Base-by-base conservation (phyloP, 2,888 invertebrate species). In the Cheilosia vulpina region DNA sequence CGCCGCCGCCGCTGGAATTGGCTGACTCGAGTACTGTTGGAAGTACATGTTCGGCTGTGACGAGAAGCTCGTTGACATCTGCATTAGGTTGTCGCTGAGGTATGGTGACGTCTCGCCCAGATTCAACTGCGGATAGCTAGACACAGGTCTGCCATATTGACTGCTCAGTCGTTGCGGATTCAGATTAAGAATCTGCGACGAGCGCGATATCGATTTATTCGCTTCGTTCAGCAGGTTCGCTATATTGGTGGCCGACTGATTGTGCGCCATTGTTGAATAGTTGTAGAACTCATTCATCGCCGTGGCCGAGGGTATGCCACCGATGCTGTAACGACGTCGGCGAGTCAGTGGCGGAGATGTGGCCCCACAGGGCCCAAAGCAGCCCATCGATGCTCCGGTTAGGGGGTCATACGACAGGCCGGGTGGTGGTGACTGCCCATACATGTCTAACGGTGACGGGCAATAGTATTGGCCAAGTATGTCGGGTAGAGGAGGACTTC, bases 11-110 rank as follows among this genome's bases (percentile, higher is more conserved):
- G 88, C 78, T 60, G 77, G 63, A 55, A 72, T 71, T 55, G 87
- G 79, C 68, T 87, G 88, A 63, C 89, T 89, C 55, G 89, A 87
- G 69, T 89, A 89, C 87, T 90, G 91, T 88, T 92, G 92, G 88
- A 92, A 91, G 88, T 92, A 92, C 90, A 92, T 92, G 68, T 92
- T 92, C 60, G 92, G 92, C 81, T 92, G 92, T 82, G 92, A 92
- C 87, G 92, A 92, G 89, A 92, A 92, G 87, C 90, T 92, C 66
- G 89, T 88, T 88, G 92, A 91, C 91, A 92, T 91, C 90, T 92
- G 92, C 90, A 92, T 89, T 57, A 92, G 89, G 88, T 92, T 92
- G 82, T 92, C 92, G 89, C 91, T 91, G 2, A 92, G 87, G 88
- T 91, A 92, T 19, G 91, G 91, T 87, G 92, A 91, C 45, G 89